Evolutionary conservation across 2,888 invertebrate genomes (phyloP).

Genomic region (Platycheirus rosarum): DNA sequence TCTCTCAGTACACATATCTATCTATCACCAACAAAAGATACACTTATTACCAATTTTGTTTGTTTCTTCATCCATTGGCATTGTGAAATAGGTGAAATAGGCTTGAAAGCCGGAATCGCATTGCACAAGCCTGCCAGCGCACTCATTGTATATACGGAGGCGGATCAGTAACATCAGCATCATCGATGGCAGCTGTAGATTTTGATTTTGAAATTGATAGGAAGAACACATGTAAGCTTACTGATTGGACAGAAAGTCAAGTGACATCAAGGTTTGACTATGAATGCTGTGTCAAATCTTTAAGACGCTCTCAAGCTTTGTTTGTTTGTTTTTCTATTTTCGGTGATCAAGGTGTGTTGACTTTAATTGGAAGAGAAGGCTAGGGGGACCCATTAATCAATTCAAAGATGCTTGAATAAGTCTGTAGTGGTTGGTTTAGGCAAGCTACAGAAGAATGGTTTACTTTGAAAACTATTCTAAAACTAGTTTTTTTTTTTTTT

Average conservation of each 20-base stretch:
- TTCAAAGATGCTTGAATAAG: no score
- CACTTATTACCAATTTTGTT: constrained; percentile 35
- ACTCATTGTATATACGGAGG: constrained; percentile 5
- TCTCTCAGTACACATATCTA: neutral
- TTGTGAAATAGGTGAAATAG: constrained; percentile 21
- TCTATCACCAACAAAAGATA: constrained; percentile 20
- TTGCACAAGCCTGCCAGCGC: constrained; percentile 9
- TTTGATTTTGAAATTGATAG: constrained; percentile 71
- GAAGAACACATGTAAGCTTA: constrained; percentile 15
- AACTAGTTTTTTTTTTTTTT: no score
- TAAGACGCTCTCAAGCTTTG: constrained; percentile 24
- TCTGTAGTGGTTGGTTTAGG: no score
- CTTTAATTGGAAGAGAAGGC: constrained; percentile 26
- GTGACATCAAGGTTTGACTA: constrained; percentile 37
- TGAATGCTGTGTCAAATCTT: constrained; percentile 14
- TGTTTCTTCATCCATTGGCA: constrained; percentile 7
- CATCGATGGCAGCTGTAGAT: constrained; percentile 29
- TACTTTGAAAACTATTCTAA: no score
- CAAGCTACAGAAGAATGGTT: no score
- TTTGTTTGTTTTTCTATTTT: constrained; percentile 12
- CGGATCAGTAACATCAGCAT: constrained; percentile 4
- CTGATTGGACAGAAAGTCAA: constrained; percentile 60
- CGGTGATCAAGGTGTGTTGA: constrained; percentile 32
- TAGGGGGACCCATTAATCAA: constrained; percentile 20
- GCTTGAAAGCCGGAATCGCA: constrained; percentile 6